Base-by-base conservation (phyloP, 2,888 invertebrate genomes). In the Watsonalla binaria region DNA sequence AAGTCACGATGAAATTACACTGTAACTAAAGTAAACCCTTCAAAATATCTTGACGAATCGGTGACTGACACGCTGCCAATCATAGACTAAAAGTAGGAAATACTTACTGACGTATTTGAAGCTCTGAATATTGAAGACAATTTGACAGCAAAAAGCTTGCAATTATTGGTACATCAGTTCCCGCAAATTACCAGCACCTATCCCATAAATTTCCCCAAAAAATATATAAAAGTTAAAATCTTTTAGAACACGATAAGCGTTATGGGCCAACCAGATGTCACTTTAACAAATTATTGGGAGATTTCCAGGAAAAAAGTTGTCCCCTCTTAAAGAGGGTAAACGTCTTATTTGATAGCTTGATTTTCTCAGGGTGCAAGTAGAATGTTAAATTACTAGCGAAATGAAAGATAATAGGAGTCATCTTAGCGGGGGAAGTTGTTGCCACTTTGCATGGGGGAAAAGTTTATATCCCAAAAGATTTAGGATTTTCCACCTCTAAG, bases 311-410 rank as follows among this genome's bases (percentile, higher is more conserved):
- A 84, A 85, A 88, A 89, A 86, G 84, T 86, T 86, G 87, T 87
- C 86, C 81, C 86, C 87, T 84, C 68, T 65, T 56, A 68, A 49
- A 66, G 66, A 73, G 86, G 83, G 78, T 77, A 76, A 61, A 76
- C 80, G 75, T 76, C 80, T 81, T 80, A 81, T 86, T 88, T 88
- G 88, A 90, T 90, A 86, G 90, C 89, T 82, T 83, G 88, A 87
- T 88, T 86, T 82, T 83, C 78, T 67, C 68, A 76, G 72, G 78
- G 88, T 82, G 83, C 78, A 80, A 74, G 69, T 78, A 82, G 86
- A 90, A 88, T 89, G 89, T 87, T 88, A 90, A 90, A 90, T 90
- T 89, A 86, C 88, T 77, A 76, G 78, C 75, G 87, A 89, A 90
- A 90, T 90, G 87, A 89, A 89, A 90, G 90, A 90, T 90, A 90